These are phyloP conservation scores for Cistogaster globosa DNA, from an alignment of 2,888 invertebrate species.

Conservation along the genomic window DNA sequence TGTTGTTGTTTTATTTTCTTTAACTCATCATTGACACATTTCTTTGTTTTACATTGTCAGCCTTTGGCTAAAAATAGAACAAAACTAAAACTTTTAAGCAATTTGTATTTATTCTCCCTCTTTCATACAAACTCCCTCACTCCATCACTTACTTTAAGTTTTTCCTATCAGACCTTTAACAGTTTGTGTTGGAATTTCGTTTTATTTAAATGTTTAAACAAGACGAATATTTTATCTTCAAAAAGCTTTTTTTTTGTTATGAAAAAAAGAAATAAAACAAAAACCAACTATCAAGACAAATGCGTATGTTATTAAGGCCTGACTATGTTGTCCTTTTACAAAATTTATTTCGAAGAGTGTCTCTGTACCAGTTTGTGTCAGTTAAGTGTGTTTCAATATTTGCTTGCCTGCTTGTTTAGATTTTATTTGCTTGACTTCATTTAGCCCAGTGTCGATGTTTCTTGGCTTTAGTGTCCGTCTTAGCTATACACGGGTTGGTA, in stretches of 20 bases:
- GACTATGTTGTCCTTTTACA: conserved; percentile 24
- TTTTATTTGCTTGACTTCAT: conserved; percentile 71
- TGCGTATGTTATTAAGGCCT: conserved; percentile 37
- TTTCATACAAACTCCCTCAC: neutral
- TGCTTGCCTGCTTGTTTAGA: conserved; percentile 48
- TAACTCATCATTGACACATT: conserved; percentile 56
- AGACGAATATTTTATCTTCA: conserved; percentile 34
- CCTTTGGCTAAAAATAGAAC: conserved; percentile 49
- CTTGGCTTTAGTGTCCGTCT: conserved; percentile 28
- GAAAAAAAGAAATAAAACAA: neutral
- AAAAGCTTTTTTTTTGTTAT: neutral
- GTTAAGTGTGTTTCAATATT: conserved; percentile 69
- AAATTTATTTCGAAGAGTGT: conserved; percentile 10
- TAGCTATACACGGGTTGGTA: conserved; percentile 1
- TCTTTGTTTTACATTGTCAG: conserved; percentile 47
- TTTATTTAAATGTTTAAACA: conserved; percentile 46
- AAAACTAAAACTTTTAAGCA: conserved; percentile 25
- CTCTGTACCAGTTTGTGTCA: conserved; percentile 16
- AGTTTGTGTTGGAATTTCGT: conserved; percentile 54
- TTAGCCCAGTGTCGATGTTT: conserved; percentile 51
- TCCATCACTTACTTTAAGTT: neutral
- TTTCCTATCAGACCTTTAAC: conserved; percentile 48
- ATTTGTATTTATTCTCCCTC: conserved; percentile 2
- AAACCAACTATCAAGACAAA: conserved; percentile 3
- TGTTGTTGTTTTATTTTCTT: conserved; percentile 4